Conservation (phyloP, 2,113 vertebrate genomes). For the Cephalopholis sonnerati region DNA sequence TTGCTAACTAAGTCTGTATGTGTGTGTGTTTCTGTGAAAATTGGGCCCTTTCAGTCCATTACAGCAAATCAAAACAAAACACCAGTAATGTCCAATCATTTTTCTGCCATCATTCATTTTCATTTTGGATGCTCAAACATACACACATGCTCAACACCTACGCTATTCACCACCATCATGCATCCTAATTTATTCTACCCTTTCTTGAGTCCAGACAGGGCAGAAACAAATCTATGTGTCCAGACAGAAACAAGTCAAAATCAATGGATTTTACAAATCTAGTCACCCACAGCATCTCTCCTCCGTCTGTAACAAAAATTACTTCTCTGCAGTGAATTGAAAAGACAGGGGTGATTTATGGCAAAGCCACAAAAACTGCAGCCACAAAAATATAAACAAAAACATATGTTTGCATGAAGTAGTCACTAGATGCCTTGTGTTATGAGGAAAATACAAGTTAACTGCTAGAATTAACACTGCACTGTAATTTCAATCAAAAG, state of each 20-base stretch:
- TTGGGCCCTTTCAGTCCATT: constrained; percentile 42
- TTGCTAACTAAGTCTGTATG: constrained; percentile 4
- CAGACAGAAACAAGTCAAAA: constrained; percentile 33
- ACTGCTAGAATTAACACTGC: background rate
- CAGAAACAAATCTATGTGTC: constrained; percentile 27
- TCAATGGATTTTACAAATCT: constrained; percentile 15
- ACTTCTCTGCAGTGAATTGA: background rate
- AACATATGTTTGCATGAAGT: background rate
- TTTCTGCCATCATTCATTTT: constrained; percentile 55
- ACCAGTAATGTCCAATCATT: constrained; percentile 45
- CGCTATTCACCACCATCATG: constrained; percentile 28
- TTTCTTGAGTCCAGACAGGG: constrained; percentile 28
- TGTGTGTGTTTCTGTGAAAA: constrained; percentile 5
- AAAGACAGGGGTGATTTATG: background rate
- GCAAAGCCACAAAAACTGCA: background rate
- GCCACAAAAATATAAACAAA: background rate
- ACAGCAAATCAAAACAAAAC: constrained; percentile 65
- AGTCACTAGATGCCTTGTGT: background rate
- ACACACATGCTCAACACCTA: constrained; percentile 19
- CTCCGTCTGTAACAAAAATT: background rate
- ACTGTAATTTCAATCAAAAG: too few species aligned
- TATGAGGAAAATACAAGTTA: background rate
- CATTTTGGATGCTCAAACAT: constrained; percentile 39
- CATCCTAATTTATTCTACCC: constrained; percentile 35
- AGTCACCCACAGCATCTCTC: background rate